phyloP scores from a whole-genome alignment of 2,113 vertebrate genomes.

The Sialia sialis region DNA sequence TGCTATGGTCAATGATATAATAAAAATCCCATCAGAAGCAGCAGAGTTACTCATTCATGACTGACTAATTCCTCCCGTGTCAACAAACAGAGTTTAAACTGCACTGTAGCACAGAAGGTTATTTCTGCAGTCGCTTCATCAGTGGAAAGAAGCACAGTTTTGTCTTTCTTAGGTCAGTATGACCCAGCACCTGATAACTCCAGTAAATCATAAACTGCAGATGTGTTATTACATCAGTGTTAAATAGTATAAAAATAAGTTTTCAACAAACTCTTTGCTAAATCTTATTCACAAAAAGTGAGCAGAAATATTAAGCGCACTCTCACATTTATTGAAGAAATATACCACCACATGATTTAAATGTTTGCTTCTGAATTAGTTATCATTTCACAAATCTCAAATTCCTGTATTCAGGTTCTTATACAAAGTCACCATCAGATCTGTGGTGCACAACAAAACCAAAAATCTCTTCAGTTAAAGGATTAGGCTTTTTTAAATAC shows the following conservation, averaged over 20 bases:
- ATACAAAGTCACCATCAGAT: neutral
- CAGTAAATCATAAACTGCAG: neutral
- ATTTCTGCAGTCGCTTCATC: neutral
- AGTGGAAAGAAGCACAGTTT: neutral
- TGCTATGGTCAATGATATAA: neutral
- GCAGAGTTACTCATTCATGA: neutral
- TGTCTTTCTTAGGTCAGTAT: neutral
- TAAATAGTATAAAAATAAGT: neutral
- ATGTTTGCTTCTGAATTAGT: neutral
- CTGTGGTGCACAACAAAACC: neutral
- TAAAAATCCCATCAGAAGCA: conserved; percentile 24
- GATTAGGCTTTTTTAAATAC: neutral
- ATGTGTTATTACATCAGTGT: neutral
- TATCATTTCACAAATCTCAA: neutral
- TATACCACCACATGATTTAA: neutral
- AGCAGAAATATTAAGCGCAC: neutral
- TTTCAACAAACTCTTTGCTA: neutral
- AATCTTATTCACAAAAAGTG: neutral
- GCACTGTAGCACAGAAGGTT: conserved; percentile 5
- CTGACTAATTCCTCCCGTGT: conserved; percentile 40
- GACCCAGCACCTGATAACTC: neutral
- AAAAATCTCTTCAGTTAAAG: neutral
- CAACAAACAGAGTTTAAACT: conserved; percentile 25
- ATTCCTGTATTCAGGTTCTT: neutral
- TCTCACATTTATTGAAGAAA: neutral